Conservation (phyloP, 1,140 invertebrate genomes). For the Parapsyche elsis region DNA sequence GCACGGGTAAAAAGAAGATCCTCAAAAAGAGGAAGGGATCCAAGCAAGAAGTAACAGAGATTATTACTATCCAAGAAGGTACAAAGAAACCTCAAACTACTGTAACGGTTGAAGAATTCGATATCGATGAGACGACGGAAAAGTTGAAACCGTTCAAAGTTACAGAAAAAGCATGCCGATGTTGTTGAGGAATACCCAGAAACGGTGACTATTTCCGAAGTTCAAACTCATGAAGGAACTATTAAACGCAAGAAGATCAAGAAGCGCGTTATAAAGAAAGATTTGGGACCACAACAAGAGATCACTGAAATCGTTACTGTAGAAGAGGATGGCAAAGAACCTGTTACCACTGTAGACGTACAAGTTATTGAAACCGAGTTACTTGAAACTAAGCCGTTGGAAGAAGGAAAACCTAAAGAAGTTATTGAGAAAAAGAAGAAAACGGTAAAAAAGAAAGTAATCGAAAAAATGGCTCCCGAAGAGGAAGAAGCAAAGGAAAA, state of each 20-base stretch:
- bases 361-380: conserved; percentile 56
- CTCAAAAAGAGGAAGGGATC: conserved; percentile 46
- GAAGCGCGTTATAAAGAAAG: conserved; percentile 59
- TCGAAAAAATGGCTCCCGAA: conserved; percentile 51
- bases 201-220: conserved; percentile 63
- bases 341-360: conserved; percentile 58
- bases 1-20: conserved; percentile 58
- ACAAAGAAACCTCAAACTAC: conserved; percentile 38
- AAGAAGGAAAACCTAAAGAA: conserved; percentile 13
- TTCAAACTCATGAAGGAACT: conserved; percentile 57
- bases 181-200: conserved; percentile 59
- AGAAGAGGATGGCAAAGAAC: conserved; percentile 59
- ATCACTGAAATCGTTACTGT: conserved; percentile 59
- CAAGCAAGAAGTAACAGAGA: conserved; percentile 59
- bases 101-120: conserved; percentile 19
- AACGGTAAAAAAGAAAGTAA: conserved; percentile 35
- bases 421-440: conserved; percentile 22
- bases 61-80: conserved; percentile 58
- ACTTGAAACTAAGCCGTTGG: conserved; percentile 55
- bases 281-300: conserved; percentile 58
- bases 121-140: conserved; percentile 41
- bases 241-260: conserved; percentile 55
- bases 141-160: neutral
- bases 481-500: conserved; percentile 37
- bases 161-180: conserved; percentile 42